Evolutionary conservation across 2,797 vertebrate genomes (phyloP).

Genomic region (Carapus acus): DNA sequence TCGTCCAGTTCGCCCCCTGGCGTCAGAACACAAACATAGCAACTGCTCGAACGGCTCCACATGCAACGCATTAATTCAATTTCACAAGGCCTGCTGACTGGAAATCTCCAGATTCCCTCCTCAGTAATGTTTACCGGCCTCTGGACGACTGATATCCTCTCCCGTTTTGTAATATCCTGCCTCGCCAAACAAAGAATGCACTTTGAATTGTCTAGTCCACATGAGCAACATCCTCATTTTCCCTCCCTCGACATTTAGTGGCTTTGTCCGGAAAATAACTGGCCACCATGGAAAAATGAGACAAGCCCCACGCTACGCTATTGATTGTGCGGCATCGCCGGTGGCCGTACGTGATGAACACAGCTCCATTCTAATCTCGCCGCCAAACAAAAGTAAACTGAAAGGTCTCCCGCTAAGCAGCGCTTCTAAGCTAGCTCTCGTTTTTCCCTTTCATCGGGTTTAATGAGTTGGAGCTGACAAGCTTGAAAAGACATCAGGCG

Average conservation of each 20-base stretch:
- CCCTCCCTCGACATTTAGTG: slow-evolving; percentile 26
- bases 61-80: background rate
- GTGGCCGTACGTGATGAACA: slow-evolving; percentile 1
- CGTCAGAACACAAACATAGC: slow-evolving; percentile 24
- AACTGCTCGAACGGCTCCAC: background rate
- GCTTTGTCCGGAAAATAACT: slow-evolving; percentile 36
- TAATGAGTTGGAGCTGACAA: background rate
- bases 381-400: background rate
- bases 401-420: too few species aligned
- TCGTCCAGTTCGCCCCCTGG: slow-evolving; percentile 37
- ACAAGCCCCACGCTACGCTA: slow-evolving; percentile 9
- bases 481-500: background rate
- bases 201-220: slow-evolving; percentile 7
- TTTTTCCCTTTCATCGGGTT: background rate
- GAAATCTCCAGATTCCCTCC: slow-evolving; percentile 2
- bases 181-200: slow-evolving; percentile 13
- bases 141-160: background rate
- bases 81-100: slow-evolving; percentile 3
- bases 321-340: slow-evolving; percentile 9
- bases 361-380: background rate
- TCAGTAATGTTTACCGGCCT: background rate
- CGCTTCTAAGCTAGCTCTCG: background rate
- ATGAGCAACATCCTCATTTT: slow-evolving; percentile 34
- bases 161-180: slow-evolving; percentile 8
- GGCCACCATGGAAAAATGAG: slow-evolving; percentile 24